Evolutionary conservation across 2,888 invertebrate genomes (phyloP).

Genomic region (Lithophane ornitopus): DNA sequence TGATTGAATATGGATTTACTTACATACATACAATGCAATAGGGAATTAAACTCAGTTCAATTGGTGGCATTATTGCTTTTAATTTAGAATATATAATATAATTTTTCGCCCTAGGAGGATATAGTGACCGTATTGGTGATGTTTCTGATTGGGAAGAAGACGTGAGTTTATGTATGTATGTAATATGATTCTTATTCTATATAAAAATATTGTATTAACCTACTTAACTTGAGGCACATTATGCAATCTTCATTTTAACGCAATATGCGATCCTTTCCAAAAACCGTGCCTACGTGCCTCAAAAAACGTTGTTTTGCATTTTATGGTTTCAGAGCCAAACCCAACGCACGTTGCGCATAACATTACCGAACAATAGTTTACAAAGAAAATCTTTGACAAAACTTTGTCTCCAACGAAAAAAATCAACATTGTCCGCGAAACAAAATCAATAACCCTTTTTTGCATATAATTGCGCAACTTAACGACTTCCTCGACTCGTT

Average conservation of each 20-base stretch:
- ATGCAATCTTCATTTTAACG: background rate
- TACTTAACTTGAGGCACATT: background rate
- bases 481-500: conserved; percentile 79
- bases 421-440: conserved; percentile 71
- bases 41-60: background rate
- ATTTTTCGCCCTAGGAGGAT: background rate
- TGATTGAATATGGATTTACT: too few relatives aligned
- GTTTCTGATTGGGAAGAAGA: too few relatives aligned
- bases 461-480: conserved; percentile 87
- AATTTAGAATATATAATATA: background rate
- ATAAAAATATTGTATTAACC: too few relatives aligned
- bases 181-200: background rate
- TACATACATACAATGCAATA: too few relatives aligned
- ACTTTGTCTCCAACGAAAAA: conserved; percentile 67
- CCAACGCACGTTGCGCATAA: conserved; percentile 71
- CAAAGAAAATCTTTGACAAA: conserved; percentile 72
- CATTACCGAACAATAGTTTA: conserved; percentile 73
- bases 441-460: conserved; percentile 81
- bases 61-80: background rate
- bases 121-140: too few relatives aligned
- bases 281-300: conserved; percentile 50
- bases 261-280: conserved; percentile 33
- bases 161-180: too few relatives aligned
- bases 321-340: conserved; percentile 69
- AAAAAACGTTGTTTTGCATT: conserved; percentile 67